Base-by-base conservation (phyloP, 2,888 invertebrate genomes). In the Caenorhabditis sp. region DNA sequence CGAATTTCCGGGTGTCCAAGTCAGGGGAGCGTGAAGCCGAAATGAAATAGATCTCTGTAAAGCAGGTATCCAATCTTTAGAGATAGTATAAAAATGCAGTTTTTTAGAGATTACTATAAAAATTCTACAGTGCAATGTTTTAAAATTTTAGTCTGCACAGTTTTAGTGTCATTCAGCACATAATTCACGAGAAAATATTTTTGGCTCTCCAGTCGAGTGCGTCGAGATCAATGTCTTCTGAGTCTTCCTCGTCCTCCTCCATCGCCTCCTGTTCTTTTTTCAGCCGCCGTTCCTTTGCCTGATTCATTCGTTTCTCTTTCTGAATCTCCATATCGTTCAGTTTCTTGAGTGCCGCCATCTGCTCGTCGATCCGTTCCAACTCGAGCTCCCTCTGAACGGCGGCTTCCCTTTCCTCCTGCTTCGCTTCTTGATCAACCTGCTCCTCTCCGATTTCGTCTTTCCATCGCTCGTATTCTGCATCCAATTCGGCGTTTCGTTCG, bases 241-340 rank as follows among this genome's bases (percentile, higher is more conserved):
- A n/a, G n/a, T 56, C 78, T 3, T 73, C 75, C 22, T 75, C 78
- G 22, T 66, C 70, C 3, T 75, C 73, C 15, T 78, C 66, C 24
- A 70, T 46, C 43, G 30, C 53, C 20, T 62, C 26, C 20, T 48
- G 56, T n/a, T 59, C 58, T 46, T 77, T 17, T 52, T 50, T 56
- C 13, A 46, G 3, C 5, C 59, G 24, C 37, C 66, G 20, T 37
- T 70, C 58, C 17, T 26, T 55, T 20, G 73, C 81, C 65, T 63
- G 52, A 43, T 55, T 63, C 41, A 81, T 20, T 15, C 79, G 37
- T 32, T 78, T 71, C 41, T 82, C 82, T 41, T 82, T 82, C 27
- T 76, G 65, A 39, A 77, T 82, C 46, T 83, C 83, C 68, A 83
- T 43, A 26, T 82, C 81, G 53, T 83, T 83, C 56, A 84, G 48